Evolutionary conservation across 2,113 vertebrate genomes (phyloP).

Genomic region (Collichthys lucidus): DNA sequence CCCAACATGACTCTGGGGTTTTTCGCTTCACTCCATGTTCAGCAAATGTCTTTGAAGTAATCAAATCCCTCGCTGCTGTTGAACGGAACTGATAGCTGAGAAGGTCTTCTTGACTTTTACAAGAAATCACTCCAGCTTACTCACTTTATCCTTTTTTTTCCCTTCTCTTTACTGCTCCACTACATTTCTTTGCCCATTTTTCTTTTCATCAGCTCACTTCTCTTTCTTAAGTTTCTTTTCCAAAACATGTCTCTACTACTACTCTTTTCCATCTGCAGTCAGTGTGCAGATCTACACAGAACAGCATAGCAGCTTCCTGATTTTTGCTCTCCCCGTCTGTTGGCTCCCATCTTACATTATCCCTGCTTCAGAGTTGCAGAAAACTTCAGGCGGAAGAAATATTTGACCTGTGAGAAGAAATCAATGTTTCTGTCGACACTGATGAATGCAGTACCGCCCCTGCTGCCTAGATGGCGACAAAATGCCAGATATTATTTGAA

Average conservation of each 20-base stretch:
- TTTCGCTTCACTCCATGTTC: slow-evolving; percentile 47
- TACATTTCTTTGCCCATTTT: slow-evolving; percentile 4
- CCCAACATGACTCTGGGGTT: slow-evolving; percentile 54
- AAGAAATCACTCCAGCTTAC: slow-evolving; percentile 42
- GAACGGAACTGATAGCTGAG: slow-evolving; percentile 57
- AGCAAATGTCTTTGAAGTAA: slow-evolving; percentile 63
- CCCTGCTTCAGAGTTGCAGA: not conserved
- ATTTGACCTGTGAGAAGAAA: slow-evolving; percentile 35
- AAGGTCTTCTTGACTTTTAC: slow-evolving; percentile 63
- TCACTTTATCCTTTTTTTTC: slow-evolving; percentile 25
- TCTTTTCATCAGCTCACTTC: slow-evolving; percentile 19
- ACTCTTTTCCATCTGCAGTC: not conserved
- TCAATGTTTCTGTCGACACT: slow-evolving; percentile 35
- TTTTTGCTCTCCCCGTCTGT: not conserved
- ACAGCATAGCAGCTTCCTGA: not conserved
- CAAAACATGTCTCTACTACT: not conserved
- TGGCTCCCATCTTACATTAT: not conserved
- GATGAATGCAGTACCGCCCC: slow-evolving; percentile 59
- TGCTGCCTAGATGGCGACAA: slow-evolving; percentile 82
- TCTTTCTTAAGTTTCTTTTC: not conserved
- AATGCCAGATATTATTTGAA: slow-evolving; percentile 70
- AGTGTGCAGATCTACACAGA: not conserved
- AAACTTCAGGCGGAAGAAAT: slow-evolving; percentile 11
- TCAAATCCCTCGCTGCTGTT: slow-evolving; percentile 62
- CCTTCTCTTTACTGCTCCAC: slow-evolving; percentile 14